Base-by-base conservation (phyloP, 2,113 vertebrate species). In the Ploceus nigricollis region DNA sequence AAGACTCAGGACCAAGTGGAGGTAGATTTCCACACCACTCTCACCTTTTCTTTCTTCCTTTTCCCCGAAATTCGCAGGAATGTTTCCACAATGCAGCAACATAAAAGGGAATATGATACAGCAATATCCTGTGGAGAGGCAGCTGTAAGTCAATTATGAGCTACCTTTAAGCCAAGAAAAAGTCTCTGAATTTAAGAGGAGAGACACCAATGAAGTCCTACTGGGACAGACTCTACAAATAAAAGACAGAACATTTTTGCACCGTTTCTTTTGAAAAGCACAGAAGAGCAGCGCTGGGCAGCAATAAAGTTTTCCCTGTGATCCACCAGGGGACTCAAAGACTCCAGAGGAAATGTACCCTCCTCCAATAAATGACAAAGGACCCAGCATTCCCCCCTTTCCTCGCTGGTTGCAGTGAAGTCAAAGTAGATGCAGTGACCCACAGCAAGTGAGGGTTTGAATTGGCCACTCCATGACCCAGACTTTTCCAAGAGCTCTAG, bases 141-240 rank as follows among this genome's bases (percentile, higher is more conserved):
- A 96, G 75, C 85, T 93, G 50, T 82, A 85, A 94, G 93, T 90
- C 95, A 96, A 90, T 96, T 94, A 94, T 89, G 39, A 90, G 68
- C 63, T 94, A 89, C 93, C 65, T 93, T 82, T 76, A 89, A 95
- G 93, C 70, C 89, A 95, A 87, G 75, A 89, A 94, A 93, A 88
- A 82, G 54, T 48, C 82, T 89, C 93, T 93, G 87, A 88, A 86
- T 93, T 90, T 85, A 76, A 95, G 89, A 94, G 75, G 58, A 96
- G 87, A 91, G 85, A 82, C 82, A 95, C 75, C 70, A 88, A 27
- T 83, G 82, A 93, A 88, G 71, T 58, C 87, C 82, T 90, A 81
- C 82, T 73, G 93, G 51, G 81, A 58, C 35, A 80, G 85, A 88
- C 58, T 90, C 79, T 65, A 42, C 50, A 83, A 95, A 73, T 85